Evolutionary conservation across 2,888 invertebrate genomes (phyloP), one percentile per base, ranked within the genome.

Genomic region (Eledona agricola): DNA sequence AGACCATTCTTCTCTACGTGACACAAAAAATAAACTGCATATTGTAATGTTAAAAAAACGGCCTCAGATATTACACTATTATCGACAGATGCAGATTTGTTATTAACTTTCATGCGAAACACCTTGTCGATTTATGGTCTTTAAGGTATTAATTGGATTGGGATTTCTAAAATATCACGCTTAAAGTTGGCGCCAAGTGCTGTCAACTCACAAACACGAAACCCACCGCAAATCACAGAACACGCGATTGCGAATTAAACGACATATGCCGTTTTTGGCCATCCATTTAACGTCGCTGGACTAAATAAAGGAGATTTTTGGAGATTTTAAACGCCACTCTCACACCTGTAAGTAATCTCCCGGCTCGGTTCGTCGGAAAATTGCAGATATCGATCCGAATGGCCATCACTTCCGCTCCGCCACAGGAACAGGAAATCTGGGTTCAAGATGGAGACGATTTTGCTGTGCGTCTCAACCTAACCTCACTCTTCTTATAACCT

Each of bases 401-500:
- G 69, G 65, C 66, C 60, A 58, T 53, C 61, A 77, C 76, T 78
- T 78, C 77, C 78, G 77, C 72, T 71, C 63, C 63, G 61, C 61
- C 72, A 82, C 82, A 83, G 83, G 83, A 83, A 83, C 80, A 83
- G 83, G 83, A 83, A 83, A 80, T 79, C 75, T 74, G 57, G 69
- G 70, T 67, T 52, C 75, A 80, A 76, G 67, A 75, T 80, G 79
- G 80, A 76, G 68, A 75, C 79, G 79, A 80, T 73, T 72, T 74
- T 75, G 75, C 73, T 72, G 71, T 73, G 63, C 64, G 59, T 58
- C 58, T 52, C 25, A 37, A 52, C 55, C 57, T 50, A 55, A 25
- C 25, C n/a, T 20, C 12, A 50, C 23, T 46, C 34, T 57, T 47
- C 51, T 53, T 58, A 49, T 6, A 54, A 29, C 28, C 32, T 22